phyloP scores from a whole-genome alignment of 2,113 vertebrate genomes.

The Syngnathoides biaculeatus region DNA sequence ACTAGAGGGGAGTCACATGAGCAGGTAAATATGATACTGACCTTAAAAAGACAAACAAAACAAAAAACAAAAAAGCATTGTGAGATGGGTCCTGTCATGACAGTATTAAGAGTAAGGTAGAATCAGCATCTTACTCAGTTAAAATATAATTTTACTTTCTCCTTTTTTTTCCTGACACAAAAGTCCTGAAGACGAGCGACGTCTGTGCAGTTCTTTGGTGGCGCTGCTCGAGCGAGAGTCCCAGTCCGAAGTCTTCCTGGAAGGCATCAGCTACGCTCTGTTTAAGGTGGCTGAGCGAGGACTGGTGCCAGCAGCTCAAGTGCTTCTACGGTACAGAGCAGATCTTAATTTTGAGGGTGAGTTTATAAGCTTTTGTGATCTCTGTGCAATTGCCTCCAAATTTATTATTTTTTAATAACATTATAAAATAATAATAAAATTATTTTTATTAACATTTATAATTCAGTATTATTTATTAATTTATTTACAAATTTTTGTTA shows the following conservation, averaged over 20 bases:
- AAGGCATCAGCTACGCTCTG: conserved; percentile 86
- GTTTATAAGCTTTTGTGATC: neutral
- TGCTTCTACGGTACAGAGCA: conserved; percentile 81
- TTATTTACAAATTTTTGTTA: no score
- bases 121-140: neutral
- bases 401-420: no score
- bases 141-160: neutral
- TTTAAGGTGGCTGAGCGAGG: conserved; percentile 85
- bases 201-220: conserved; percentile 61
- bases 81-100: no score
- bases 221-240: conserved; percentile 82
- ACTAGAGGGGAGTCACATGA: conserved; percentile 14
- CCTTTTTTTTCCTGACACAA: conserved; percentile 37
- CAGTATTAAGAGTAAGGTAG: neutral
- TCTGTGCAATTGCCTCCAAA: neutral
- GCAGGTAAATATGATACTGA: conserved; percentile 68
- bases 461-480: no score
- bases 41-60: neutral
- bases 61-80: neutral
- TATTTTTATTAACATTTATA: no score
- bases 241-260: conserved; percentile 80
- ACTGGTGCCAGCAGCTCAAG: conserved; percentile 69
- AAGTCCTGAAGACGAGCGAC: conserved; percentile 52
- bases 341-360: conserved; percentile 88
- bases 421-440: no score